phyloP scores from a whole-genome alignment of 1,140 invertebrate genomes.

The Drosophila pseudoananassae region DNA sequence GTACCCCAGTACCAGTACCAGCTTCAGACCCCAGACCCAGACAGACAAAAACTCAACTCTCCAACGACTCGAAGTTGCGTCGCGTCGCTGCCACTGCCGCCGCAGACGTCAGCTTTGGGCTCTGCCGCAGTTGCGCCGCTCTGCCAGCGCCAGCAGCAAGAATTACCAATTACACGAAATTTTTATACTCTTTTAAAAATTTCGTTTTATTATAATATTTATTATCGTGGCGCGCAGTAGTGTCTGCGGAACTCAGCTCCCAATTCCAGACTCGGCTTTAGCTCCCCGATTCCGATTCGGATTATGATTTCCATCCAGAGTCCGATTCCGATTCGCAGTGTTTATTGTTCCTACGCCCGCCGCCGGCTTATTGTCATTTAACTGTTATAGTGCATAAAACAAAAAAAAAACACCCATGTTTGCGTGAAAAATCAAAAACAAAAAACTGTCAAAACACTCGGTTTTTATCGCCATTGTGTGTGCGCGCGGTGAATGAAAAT shows the following conservation, averaged over 20 bases:
- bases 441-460: constrained; percentile 45
- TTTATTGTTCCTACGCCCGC: constrained; percentile 66
- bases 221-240: constrained; percentile 84
- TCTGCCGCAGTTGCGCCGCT: constrained; percentile 31
- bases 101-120: constrained; percentile 33
- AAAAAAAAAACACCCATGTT: constrained; percentile 1
- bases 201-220: constrained; percentile 84
- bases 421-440: constrained; percentile 33
- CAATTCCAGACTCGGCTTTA: constrained; percentile 56
- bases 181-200: constrained; percentile 84
- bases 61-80: constrained; percentile 49
- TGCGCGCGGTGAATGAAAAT: constrained; percentile 69
- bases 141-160: constrained; percentile 74
- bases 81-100: constrained; percentile 31
- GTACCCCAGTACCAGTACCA: not conserved
- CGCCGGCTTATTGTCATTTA: constrained; percentile 80
- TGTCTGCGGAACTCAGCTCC: constrained; percentile 81
- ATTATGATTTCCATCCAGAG: constrained; percentile 45
- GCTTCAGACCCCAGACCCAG: constrained; percentile 24
- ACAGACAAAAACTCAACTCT: constrained; percentile 67
- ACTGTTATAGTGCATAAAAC: constrained; percentile 73
- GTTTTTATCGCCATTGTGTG: constrained; percentile 18
- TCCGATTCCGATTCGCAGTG: constrained; percentile 46
- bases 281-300: constrained; percentile 47
- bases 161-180: constrained; percentile 84